phyloP scores from a whole-genome alignment of 1,140 invertebrate genomes.

The Formica exsecta region DNA sequence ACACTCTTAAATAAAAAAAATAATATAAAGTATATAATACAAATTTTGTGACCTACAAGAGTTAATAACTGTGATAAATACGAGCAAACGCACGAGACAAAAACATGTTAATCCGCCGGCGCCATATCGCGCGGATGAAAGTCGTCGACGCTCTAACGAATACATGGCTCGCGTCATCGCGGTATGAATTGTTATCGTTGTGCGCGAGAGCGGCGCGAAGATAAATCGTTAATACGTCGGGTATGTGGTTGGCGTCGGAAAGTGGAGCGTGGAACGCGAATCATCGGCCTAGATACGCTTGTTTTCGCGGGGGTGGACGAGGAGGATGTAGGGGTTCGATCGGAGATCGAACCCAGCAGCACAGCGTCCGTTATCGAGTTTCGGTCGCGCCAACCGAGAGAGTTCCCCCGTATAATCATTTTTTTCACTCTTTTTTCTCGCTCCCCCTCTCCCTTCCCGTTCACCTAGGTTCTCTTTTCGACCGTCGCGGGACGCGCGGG shows the following conservation, averaged over 20 bases:
- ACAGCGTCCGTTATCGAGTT: slow-evolving; percentile 57
- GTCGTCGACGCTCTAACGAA: slow-evolving; percentile 47
- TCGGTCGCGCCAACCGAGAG: slow-evolving; percentile 43
- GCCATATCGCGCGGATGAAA: slow-evolving; percentile 22
- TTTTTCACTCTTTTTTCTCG: slow-evolving; percentile 29
- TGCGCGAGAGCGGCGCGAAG: slow-evolving; percentile 55
- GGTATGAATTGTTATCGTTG: slow-evolving; percentile 72
- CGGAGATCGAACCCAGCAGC: slow-evolving; percentile 31
- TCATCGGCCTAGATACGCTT: slow-evolving; percentile 58
- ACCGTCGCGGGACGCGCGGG: slow-evolving; percentile 1
- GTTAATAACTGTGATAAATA: neutral
- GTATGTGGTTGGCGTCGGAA: slow-evolving; percentile 61
- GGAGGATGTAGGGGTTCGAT: neutral
- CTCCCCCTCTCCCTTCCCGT: neutral
- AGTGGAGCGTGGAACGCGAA: slow-evolving; percentile 45
- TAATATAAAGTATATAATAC: too few relatives aligned
- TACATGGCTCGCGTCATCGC: slow-evolving; percentile 51
- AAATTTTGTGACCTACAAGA: neutral
- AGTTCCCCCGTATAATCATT: slow-evolving; percentile 43
- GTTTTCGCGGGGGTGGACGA: slow-evolving; percentile 37
- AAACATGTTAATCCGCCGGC: slow-evolving; percentile 3
- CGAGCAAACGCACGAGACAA: neutral
- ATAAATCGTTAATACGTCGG: slow-evolving; percentile 74
- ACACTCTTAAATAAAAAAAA: neutral
- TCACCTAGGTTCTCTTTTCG: neutral